Percentiles rank a stretch among this genome's conserved stretches.
Evolutionary conservation across 2,888 invertebrate species (phyloP).

Genomic region (Cephus pulcher): DNA sequence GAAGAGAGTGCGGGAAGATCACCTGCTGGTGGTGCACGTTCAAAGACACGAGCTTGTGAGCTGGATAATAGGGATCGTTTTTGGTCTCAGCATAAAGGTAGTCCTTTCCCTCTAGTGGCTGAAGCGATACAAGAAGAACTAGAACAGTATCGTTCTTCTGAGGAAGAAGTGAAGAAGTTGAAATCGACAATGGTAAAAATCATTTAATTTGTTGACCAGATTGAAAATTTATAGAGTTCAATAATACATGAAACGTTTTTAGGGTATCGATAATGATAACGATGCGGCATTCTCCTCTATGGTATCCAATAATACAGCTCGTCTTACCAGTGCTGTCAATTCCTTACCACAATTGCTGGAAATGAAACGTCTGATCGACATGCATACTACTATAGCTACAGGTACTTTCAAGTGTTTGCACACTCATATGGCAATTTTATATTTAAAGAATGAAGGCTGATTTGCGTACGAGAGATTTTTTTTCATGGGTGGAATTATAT

Average conservation of each 20-base stretch:
- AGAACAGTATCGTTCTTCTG: conserved; percentile 92
- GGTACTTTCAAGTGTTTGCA: conserved; percentile 65
- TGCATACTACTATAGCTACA: conserved; percentile 99
- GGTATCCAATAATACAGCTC: conserved; percentile 93
- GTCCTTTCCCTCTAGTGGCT: conserved; percentile 93
- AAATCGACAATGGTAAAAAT: conserved; percentile 85
- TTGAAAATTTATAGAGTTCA: neutral
- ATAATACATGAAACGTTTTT: conserved; percentile 14
- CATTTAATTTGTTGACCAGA: neutral
- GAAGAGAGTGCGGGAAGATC: conserved; percentile 72
- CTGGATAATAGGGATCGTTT: conserved; percentile 90
- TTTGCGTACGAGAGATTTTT: neutral
- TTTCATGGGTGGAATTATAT: neutral
- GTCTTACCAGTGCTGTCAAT: conserved; percentile 94
- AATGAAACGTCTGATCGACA: conserved; percentile 96
- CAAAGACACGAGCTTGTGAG: conserved; percentile 90
- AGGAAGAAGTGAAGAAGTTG: conserved; percentile 96
- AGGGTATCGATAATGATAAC: conserved; percentile 87
- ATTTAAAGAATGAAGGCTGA: neutral
- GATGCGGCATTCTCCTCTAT: conserved; percentile 87
- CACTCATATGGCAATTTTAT: neutral
- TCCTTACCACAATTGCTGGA: conserved; percentile 96
- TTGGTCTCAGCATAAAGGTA: conserved; percentile 94
- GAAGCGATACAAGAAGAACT: conserved; percentile 99
- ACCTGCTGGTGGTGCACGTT: conserved; percentile 73